phyloP scores from a whole-genome alignment of 2,797 vertebrate species.

The Karalla daura region DNA sequence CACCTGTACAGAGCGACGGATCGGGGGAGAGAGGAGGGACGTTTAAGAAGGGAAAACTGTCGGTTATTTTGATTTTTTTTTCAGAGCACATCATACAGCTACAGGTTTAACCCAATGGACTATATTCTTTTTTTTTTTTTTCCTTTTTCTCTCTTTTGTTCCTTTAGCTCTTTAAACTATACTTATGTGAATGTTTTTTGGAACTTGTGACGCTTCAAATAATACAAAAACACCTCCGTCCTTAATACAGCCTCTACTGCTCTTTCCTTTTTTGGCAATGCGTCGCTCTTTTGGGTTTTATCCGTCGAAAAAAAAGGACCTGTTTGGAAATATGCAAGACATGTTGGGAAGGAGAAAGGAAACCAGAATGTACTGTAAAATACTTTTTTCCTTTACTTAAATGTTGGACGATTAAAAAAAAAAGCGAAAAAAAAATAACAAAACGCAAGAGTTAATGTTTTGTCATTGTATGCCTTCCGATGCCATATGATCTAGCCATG shows the following conservation, averaged over 20 bases:
- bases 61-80: conserved; percentile 33
- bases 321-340: conserved; percentile 94
- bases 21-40: conserved; percentile 22
- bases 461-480: conserved; percentile 86
- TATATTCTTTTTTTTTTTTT: conserved; percentile 54
- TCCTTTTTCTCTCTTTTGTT: conserved; percentile 57
- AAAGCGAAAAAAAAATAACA: conserved; percentile 72
- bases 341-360: conserved; percentile 83
- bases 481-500: conserved; percentile 88
- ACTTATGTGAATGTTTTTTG: conserved; percentile 73
- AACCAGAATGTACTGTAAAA: conserved; percentile 94
- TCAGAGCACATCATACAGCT: conserved; percentile 64
- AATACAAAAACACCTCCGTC: conserved; percentile 80
- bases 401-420: conserved; percentile 70
- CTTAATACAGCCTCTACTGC: conserved; percentile 84
- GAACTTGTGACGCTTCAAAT: conserved; percentile 81
- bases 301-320: conserved; percentile 86
- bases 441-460: conserved; percentile 81
- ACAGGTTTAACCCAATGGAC: conserved; percentile 66
- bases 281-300: conserved; percentile 61
- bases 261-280: conserved; percentile 81
- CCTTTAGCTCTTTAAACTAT: conserved; percentile 65
- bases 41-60: conserved; percentile 53
- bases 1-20: conserved; percentile 42
- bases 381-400: conserved; percentile 90